These are phyloP conservation scores for Idaea dimidiata DNA, from an alignment of 2,888 invertebrate genomes.

Conservation along the genomic window DNA sequence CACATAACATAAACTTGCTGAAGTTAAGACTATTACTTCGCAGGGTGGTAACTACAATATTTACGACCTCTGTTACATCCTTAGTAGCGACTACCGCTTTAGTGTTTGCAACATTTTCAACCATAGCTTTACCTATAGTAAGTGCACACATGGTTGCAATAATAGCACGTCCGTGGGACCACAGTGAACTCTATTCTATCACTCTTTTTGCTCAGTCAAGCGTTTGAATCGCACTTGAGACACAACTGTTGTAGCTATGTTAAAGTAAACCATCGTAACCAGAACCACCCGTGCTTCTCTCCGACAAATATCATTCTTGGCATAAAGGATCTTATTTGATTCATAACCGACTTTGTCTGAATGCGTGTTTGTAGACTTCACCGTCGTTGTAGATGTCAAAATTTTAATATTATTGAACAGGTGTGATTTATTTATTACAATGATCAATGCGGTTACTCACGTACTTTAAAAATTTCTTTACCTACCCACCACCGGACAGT, in stretches of 20 bases:
- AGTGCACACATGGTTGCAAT: conserved; percentile 35
- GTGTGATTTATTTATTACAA: conserved; percentile 43
- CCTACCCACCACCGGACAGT: too few species aligned
- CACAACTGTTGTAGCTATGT: conserved; percentile 28
- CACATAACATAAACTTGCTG: neutral
- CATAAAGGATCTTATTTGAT: conserved; percentile 32
- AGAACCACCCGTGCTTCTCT: conserved; percentile 25
- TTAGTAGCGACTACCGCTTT: neutral
- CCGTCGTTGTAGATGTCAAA: conserved; percentile 37
- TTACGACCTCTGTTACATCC: neutral
- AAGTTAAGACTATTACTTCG: neutral
- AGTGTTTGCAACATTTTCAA: conserved; percentile 2
- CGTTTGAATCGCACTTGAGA: conserved; percentile 40
- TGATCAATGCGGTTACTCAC: too few species aligned
- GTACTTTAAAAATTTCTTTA: too few species aligned
- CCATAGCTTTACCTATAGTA: neutral
- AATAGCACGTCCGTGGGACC: conserved; percentile 56
- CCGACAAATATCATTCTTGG: conserved; percentile 21
- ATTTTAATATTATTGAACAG: conserved; percentile 57
- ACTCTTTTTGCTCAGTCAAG: conserved; percentile 52
- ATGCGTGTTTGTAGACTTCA: conserved; percentile 35
- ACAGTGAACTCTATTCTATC: conserved; percentile 54
- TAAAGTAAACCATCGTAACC: conserved; percentile 32
- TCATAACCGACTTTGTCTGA: conserved; percentile 39
- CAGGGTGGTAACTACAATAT: neutral